Evolutionary conservation across 2,797 vertebrate genomes (phyloP).

Genomic region (Phataginus tricuspis): DNA sequence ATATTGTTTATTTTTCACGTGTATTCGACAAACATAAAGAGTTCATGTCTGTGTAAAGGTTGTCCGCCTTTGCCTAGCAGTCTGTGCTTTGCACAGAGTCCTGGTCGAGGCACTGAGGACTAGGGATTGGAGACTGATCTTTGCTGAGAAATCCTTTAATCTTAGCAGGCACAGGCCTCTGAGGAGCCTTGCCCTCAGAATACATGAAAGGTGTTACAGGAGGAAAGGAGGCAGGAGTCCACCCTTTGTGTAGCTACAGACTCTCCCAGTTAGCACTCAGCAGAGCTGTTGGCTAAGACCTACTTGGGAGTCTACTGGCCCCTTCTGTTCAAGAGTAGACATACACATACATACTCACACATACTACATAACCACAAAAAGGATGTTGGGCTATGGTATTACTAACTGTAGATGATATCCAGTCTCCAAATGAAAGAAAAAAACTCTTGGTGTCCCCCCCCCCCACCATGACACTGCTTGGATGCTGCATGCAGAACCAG

Average conservation of each 20-base stretch:
- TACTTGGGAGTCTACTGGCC: slow-evolving; percentile 49
- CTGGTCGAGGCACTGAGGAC: not conserved
- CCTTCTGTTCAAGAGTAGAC: slow-evolving; percentile 72
- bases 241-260: not conserved
- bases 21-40: not conserved
- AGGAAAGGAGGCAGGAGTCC: not conserved
- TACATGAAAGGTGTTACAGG: not conserved
- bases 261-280: slow-evolving; percentile 41
- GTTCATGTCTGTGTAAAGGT: not conserved
- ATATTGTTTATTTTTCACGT: not conserved
- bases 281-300: slow-evolving; percentile 45
- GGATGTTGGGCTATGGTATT: slow-evolving; percentile 76
- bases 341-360: not conserved
- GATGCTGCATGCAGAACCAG: not conserved
- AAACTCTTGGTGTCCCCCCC: not conserved
- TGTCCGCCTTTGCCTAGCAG: slow-evolving; percentile 11
- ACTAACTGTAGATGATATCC: slow-evolving; percentile 83
- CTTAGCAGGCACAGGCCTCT: not conserved
- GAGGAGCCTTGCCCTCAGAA: not conserved
- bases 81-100: not conserved
- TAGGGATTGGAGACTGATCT: not conserved
- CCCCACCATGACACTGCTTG: not conserved
- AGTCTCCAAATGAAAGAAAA: slow-evolving; percentile 80
- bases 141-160: slow-evolving; percentile 20
- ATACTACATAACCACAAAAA: slow-evolving; percentile 71